A percentile compares a stretch with the other conserved stretches of the same genome.
These are phyloP conservation scores for Mesembrinibis cayennensis DNA, from an alignment of 2,113 vertebrate genomes.

Conservation along the genomic window DNA sequence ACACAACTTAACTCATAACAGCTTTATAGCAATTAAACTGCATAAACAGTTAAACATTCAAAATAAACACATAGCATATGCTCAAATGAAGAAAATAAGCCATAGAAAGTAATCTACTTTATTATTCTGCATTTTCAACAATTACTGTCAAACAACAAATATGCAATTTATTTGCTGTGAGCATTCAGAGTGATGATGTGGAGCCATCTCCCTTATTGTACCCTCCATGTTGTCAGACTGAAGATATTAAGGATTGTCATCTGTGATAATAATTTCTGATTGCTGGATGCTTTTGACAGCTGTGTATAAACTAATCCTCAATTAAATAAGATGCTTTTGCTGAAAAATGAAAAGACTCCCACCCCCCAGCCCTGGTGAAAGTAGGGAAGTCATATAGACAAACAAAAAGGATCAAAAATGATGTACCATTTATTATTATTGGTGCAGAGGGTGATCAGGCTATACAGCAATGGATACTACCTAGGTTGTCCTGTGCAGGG, in stretches of 20 bases:
- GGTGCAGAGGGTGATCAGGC: neutral
- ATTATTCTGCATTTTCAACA: neutral
- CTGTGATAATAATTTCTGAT: neutral
- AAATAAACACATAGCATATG: neutral
- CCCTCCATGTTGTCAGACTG: neutral
- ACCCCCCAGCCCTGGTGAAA: neutral
- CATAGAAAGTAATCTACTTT: neutral
- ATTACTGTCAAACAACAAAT: neutral
- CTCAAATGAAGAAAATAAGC: neutral
- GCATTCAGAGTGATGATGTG: neutral
- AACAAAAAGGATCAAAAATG: neutral
- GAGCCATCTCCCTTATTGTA: neutral
- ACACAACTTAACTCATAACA: neutral
- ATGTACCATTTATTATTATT: neutral
- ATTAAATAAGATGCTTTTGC: neutral
- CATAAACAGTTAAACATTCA: neutral
- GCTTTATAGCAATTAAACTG: neutral
- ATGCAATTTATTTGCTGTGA: neutral
- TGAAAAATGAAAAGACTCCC: neutral
- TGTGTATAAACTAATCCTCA: neutral
- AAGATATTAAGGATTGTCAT: neutral
- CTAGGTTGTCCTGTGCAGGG: neutral
- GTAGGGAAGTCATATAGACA: neutral
- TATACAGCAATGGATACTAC: neutral
- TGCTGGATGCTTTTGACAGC: neutral